A percentile compares a stretch with the other conserved stretches of the same genome.
Conservation (phyloP, 2,888 invertebrate species). For the Synanthedon formicaeformis region DNA sequence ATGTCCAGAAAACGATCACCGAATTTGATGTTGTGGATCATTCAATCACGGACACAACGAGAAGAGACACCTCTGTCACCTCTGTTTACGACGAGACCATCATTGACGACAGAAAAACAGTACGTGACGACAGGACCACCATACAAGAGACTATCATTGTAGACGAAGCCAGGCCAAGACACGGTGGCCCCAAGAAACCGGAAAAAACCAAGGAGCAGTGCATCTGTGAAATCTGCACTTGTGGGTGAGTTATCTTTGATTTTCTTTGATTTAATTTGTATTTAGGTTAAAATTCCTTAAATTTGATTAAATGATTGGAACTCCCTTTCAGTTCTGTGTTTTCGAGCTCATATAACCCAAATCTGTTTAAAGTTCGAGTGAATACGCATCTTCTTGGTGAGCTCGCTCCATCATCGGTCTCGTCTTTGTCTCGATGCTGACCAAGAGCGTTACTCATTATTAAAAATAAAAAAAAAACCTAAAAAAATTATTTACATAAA, state of each 20-base stretch:
- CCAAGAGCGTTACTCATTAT: too few relatives aligned
- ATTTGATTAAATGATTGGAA: too few relatives aligned
- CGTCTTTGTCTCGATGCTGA: too few relatives aligned
- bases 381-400: too few relatives aligned
- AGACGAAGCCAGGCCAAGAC: constrained; percentile 49
- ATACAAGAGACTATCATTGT: constrained; percentile 42
- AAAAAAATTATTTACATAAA: too few relatives aligned
- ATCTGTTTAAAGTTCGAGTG: too few relatives aligned
- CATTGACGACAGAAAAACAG: constrained; percentile 55
- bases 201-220: constrained; percentile 80
- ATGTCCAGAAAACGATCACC: constrained; percentile 60
- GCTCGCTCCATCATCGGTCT: too few relatives aligned
- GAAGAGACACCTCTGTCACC: constrained; percentile 52
- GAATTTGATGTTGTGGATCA: constrained; percentile 66
- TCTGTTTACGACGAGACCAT: constrained; percentile 58
- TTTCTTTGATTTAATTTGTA: too few relatives aligned
- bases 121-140: constrained; percentile 56
- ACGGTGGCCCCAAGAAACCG: constrained; percentile 55
- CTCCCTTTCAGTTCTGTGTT: too few relatives aligned
- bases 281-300: too few relatives aligned
- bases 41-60: constrained; percentile 56
- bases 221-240: constrained; percentile 91
- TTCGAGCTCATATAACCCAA: too few relatives aligned
- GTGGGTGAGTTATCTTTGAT: constrained; percentile 77
- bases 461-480: too few relatives aligned